Evolutionary conservation across 2,888 invertebrate genomes (phyloP).

Genomic region (Latrodectus hesperus): DNA sequence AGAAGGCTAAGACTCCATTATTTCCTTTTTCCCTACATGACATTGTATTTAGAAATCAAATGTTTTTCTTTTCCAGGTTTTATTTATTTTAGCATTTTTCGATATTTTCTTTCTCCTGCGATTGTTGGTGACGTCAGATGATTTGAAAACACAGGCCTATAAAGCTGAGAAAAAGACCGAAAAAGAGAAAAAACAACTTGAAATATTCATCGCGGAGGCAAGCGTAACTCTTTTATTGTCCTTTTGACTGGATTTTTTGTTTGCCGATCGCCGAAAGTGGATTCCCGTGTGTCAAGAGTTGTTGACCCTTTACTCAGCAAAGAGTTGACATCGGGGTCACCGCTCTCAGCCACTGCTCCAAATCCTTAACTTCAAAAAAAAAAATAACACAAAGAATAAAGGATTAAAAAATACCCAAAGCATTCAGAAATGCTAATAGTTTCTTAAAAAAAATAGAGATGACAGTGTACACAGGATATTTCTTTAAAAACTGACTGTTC

Average conservation of each 20-base stretch:
- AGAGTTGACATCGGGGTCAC: constrained; percentile 43
- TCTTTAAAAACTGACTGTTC: too few relatives aligned
- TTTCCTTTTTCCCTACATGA: background rate
- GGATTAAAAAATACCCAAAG: constrained; percentile 39
- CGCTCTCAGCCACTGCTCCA: constrained; percentile 39
- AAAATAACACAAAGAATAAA: constrained; percentile 30
- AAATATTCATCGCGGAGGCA: constrained; percentile 58
- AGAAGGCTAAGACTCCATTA: too few relatives aligned
- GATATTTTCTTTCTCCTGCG: constrained; percentile 30
- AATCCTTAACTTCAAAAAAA: constrained; percentile 27
- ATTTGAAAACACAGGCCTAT: background rate
- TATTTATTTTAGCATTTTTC: constrained; percentile 16
- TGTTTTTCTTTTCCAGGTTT: too few relatives aligned
- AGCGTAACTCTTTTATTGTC: constrained; percentile 65
- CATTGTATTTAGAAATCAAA: too few relatives aligned
- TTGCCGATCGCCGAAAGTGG: constrained; percentile 58
- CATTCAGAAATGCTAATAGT: constrained; percentile 62
- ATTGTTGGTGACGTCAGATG: constrained; percentile 49
- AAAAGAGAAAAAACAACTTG: constrained; percentile 36
- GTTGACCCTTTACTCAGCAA: constrained; percentile 50
- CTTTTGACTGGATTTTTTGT: constrained; percentile 61
- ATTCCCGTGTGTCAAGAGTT: constrained; percentile 63
- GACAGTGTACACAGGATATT: background rate
- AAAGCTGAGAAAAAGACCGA: background rate
- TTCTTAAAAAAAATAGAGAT: constrained; percentile 41